Conservation (phyloP, 2,888 invertebrate species). For the Drosophila suboccidentalis region DNA sequence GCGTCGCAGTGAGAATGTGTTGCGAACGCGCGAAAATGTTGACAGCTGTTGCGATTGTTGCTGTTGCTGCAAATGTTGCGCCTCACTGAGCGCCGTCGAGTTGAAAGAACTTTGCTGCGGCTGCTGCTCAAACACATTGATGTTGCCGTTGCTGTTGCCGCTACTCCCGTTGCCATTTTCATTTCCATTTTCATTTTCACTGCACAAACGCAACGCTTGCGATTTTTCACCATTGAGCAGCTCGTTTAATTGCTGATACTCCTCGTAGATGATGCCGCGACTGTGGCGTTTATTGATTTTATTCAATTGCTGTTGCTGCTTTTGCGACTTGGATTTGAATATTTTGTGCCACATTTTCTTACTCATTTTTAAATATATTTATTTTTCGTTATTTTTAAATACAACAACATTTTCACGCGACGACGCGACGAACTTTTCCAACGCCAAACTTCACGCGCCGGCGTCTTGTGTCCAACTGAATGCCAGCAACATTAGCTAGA, state of each 20-base stretch:
- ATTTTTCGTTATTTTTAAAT: conserved; percentile 51
- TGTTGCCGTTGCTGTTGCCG: conserved; percentile 28
- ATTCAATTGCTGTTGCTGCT: conserved; percentile 60
- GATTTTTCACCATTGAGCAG: conserved; percentile 63
- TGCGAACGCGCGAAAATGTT: conserved; percentile 83
- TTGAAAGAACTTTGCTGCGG: conserved; percentile 77
- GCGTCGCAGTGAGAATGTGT: conserved; percentile 72
- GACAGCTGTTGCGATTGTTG: conserved; percentile 70
- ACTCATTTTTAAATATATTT: conserved; percentile 70
- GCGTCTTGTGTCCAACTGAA: conserved; percentile 63
- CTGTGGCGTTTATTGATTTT: conserved; percentile 81
- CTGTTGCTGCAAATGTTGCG: conserved; percentile 58
- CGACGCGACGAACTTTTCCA: not conserved
- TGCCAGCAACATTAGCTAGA: conserved; percentile 35
- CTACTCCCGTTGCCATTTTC: conserved; percentile 16
- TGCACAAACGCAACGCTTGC: conserved; percentile 42
- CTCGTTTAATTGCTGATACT: conserved; percentile 81
- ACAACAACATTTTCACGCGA: conserved; percentile 15
- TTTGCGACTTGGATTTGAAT: conserved; percentile 84
- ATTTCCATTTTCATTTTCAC: conserved; percentile 59
- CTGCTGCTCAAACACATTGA: conserved; percentile 74
- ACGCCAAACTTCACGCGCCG: conserved; percentile 65
- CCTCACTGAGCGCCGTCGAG: conserved; percentile 69
- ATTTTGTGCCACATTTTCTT: conserved; percentile 86
- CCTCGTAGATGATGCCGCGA: conserved; percentile 80